Conservation (phyloP, 1,140 invertebrate species). For the Heliconius congener region DNA sequence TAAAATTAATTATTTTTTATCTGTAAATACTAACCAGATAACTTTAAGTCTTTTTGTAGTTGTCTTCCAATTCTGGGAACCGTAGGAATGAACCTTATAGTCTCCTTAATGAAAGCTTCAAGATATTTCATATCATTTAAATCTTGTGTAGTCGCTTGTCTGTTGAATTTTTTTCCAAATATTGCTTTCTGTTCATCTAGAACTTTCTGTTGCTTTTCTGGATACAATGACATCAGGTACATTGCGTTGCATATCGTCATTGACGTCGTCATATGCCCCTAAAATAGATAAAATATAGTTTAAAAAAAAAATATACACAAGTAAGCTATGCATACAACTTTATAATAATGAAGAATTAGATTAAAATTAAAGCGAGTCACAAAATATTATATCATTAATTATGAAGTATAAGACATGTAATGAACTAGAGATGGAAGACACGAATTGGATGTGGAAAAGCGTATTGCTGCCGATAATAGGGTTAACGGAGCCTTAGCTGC, state of each 20-base stretch:
- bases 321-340: too few species aligned
- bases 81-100: slow-evolving; percentile 48
- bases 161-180: slow-evolving; percentile 42
- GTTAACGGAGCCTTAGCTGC: too few species aligned
- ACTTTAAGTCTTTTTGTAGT: slow-evolving; percentile 24
- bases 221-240: slow-evolving; percentile 49
- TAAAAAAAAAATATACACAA: too few species aligned
- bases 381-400: too few species aligned
- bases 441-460: too few species aligned
- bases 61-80: slow-evolving; percentile 52
- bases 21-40: slow-evolving; percentile 25
- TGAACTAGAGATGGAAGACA: too few species aligned
- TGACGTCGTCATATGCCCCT: slow-evolving; percentile 55
- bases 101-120: slow-evolving; percentile 54
- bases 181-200: slow-evolving; percentile 49
- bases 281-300: neutral
- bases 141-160: slow-evolving; percentile 43
- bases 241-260: slow-evolving; percentile 51
- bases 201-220: slow-evolving; percentile 51
- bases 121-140: slow-evolving; percentile 55
- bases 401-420: too few species aligned
- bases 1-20: neutral
- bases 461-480: too few species aligned
- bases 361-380: too few species aligned
- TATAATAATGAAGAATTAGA: too few species aligned